Evolutionary conservation across 2,113 vertebrate genomes (phyloP).

Genomic region (Lepus americanus): DNA sequence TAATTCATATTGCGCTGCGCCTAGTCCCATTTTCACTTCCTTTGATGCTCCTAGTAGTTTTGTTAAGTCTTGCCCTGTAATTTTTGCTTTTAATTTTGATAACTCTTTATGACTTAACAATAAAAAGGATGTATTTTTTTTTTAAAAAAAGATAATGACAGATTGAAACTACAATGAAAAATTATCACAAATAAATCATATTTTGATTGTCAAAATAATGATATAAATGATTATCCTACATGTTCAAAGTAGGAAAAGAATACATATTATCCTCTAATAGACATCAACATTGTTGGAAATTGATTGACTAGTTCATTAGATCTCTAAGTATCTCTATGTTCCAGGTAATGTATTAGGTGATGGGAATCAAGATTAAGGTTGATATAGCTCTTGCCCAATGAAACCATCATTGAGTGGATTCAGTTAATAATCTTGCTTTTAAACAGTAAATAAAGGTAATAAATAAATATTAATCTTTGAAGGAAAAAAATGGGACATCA

Average conservation of each 20-base stretch:
- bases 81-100: no score
- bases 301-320: not conserved
- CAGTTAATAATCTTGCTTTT: not conserved
- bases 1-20: no score
- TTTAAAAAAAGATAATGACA: not conserved
- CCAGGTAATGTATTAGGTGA: not conserved
- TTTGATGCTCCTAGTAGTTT: no score
- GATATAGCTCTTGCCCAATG: not conserved
- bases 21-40: no score
- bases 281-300: not conserved
- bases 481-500: not conserved
- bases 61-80: no score
- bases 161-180: not conserved
- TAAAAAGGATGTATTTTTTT: no score
- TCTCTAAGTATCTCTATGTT: not conserved
- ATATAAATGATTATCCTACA: not conserved
- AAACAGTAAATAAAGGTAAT: not conserved
- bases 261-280: not conserved
- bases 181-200: not conserved
- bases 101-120: no score
- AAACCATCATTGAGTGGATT: not conserved
- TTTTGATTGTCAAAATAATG: constrained; percentile 34
- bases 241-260: not conserved
- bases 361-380: not conserved
- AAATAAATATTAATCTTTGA: not conserved